These are phyloP conservation scores for Alaudala cheleensis DNA, from an alignment of 2,113 vertebrate genomes.

Conservation along the genomic window DNA sequence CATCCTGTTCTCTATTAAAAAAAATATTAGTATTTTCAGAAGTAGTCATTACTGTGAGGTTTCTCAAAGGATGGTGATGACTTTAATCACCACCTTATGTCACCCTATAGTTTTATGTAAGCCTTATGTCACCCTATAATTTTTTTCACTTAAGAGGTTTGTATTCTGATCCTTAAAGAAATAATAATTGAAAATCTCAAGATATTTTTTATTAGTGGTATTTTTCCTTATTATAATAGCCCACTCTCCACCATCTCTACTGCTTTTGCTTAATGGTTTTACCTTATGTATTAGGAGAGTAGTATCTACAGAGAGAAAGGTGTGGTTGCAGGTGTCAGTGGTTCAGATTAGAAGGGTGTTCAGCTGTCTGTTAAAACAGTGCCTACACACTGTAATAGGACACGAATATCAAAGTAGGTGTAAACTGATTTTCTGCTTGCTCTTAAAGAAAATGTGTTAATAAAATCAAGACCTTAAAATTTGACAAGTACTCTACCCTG, in stretches of 20 bases:
- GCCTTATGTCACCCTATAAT: not conserved
- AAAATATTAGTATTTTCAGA: not conserved
- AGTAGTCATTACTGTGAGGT: not conserved
- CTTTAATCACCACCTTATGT: not conserved
- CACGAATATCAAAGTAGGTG: not conserved
- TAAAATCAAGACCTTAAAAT: not conserved
- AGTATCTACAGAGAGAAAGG: not conserved
- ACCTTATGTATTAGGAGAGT: not conserved
- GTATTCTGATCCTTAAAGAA: not conserved
- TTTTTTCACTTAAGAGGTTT: not conserved
- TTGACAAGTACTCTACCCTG: not conserved
- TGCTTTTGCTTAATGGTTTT: not conserved
- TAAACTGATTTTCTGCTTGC: not conserved
- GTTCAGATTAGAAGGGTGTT: not conserved
- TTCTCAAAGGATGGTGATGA: not conserved
- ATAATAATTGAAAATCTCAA: not conserved
- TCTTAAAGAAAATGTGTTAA: not conserved
- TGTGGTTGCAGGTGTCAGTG: not conserved
- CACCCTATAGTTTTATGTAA: not conserved
- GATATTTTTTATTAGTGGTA: not conserved
- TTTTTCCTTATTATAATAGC: not conserved
- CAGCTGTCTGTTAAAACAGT: not conserved
- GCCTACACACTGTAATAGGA: not conserved
- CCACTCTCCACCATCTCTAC: not conserved
- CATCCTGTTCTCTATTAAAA: not conserved